phyloP scores from a whole-genome alignment of 2,797 vertebrate genomes.

The Lepilemur ruficaudatus region DNA sequence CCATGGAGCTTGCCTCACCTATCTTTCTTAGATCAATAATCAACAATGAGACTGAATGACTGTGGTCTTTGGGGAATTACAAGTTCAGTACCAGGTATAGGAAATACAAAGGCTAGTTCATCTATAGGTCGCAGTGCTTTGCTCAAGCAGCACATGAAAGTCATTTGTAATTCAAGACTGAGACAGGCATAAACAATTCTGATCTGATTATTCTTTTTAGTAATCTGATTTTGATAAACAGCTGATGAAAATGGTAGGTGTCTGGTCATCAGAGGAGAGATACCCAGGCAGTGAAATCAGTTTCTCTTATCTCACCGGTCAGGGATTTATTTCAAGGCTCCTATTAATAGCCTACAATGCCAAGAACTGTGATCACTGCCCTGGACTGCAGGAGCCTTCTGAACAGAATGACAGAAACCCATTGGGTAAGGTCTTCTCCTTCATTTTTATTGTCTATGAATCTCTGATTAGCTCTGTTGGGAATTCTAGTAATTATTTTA shows the following conservation, averaged over 20 bases:
- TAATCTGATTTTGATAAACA: constrained; percentile 77
- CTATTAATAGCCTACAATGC: constrained; percentile 33
- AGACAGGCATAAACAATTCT: constrained; percentile 38
- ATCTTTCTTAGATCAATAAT: not conserved
- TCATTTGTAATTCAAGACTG: constrained; percentile 62
- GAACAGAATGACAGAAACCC: not conserved
- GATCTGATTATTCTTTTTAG: constrained; percentile 33
- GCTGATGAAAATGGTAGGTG: constrained; percentile 65
- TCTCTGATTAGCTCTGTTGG: constrained; percentile 59
- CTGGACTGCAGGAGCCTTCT: not conserved
- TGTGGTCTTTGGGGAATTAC: not conserved
- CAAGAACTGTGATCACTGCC: constrained; percentile 11
- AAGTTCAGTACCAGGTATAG: not conserved
- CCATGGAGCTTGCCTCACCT: not conserved
- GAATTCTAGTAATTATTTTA: constrained; percentile 65
- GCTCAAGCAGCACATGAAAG: constrained; percentile 12
- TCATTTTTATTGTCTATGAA: constrained; percentile 61
- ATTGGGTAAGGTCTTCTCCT: not conserved
- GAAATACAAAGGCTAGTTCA: constrained; percentile 56
- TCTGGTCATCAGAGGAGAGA: constrained; percentile 43
- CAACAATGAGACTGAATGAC: not conserved
- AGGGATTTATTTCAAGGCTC: constrained; percentile 39
- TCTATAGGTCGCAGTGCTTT: constrained; percentile 47
- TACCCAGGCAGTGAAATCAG: constrained; percentile 13
- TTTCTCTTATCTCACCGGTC: constrained; percentile 35